Conservation (phyloP, 2,888 invertebrate species). For the Habroteleia sp. region DNA sequence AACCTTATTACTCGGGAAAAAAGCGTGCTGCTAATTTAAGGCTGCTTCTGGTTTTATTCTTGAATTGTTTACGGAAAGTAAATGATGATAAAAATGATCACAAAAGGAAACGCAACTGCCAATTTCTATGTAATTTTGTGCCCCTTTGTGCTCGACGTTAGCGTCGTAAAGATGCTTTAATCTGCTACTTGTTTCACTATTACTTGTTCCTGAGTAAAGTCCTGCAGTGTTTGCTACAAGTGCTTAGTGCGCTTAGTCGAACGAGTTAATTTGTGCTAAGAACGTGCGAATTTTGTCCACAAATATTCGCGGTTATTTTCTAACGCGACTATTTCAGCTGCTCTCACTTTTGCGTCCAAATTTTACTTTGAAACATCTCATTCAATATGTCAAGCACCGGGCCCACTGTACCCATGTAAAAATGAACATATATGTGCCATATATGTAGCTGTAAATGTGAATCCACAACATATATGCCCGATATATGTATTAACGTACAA, state of each 20-base stretch:
- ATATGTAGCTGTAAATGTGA: too few species aligned
- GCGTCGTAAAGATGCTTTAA: too few species aligned
- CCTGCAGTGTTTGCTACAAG: constrained; percentile 21
- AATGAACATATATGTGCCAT: too few species aligned
- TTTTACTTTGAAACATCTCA: too few species aligned
- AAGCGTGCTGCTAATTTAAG: constrained; percentile 40
- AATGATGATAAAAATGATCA: constrained; percentile 2
- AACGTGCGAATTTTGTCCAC: constrained; percentile 4
- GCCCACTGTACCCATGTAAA: too few species aligned
- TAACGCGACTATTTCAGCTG: not conserved
- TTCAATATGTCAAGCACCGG: too few species aligned
- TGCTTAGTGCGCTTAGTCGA: constrained; percentile 35
- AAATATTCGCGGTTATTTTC: not conserved
- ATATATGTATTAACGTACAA: too few species aligned
- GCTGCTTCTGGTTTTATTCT: constrained; percentile 36
- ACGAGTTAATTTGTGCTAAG: constrained; percentile 34
- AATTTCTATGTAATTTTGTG: not conserved
- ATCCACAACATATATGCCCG: too few species aligned
- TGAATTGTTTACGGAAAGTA: constrained; percentile 32
- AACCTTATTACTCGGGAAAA: constrained; percentile 26
- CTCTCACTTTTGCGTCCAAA: not conserved
- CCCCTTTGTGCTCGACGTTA: not conserved
- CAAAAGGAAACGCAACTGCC: not conserved
- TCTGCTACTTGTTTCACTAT: constrained; percentile 20
- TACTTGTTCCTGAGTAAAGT: constrained; percentile 35